phyloP scores from a whole-genome alignment of 2,113 vertebrate genomes.

The Corythornis madagascariensis region DNA sequence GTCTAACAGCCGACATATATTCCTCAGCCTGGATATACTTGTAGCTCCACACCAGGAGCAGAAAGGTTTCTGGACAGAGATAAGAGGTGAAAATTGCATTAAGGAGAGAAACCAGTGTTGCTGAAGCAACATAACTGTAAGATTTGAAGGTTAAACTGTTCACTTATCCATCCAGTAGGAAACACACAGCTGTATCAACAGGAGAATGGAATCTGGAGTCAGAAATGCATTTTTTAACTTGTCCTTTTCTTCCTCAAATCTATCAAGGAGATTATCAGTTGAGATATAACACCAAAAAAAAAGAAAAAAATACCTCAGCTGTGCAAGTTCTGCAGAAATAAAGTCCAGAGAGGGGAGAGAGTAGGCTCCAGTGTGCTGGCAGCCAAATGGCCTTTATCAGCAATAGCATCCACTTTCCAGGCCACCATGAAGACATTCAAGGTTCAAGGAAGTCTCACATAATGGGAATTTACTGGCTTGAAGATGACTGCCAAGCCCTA shows the following conservation, averaged over 20 bases:
- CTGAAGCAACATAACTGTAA: neutral
- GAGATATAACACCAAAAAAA: neutral
- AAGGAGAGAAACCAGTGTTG: neutral
- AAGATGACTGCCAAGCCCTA: neutral
- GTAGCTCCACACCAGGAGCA: neutral
- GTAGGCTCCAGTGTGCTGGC: neutral
- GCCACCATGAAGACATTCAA: neutral
- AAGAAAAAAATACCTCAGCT: neutral
- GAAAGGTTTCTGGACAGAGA: neutral
- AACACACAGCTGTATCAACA: constrained; percentile 64
- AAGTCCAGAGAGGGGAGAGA: neutral
- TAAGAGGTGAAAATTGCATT: neutral
- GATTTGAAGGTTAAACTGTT: constrained; percentile 3
- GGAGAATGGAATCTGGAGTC: constrained; percentile 4
- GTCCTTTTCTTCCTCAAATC: neutral
- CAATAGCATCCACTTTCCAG: neutral
- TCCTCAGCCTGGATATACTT: neutral
- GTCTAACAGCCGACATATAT: neutral
- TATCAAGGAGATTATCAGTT: neutral
- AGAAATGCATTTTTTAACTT: constrained; percentile 2
- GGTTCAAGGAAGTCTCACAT: neutral
- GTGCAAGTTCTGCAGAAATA: neutral
- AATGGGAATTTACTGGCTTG: neutral
- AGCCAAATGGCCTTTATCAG: neutral
- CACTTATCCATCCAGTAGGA: neutral